A percentile compares a stretch with the other conserved stretches of the same genome.
These are phyloP conservation scores for Allobates femoralis DNA, from an alignment of 2,797 vertebrate genomes.

Conservation along the genomic window DNA sequence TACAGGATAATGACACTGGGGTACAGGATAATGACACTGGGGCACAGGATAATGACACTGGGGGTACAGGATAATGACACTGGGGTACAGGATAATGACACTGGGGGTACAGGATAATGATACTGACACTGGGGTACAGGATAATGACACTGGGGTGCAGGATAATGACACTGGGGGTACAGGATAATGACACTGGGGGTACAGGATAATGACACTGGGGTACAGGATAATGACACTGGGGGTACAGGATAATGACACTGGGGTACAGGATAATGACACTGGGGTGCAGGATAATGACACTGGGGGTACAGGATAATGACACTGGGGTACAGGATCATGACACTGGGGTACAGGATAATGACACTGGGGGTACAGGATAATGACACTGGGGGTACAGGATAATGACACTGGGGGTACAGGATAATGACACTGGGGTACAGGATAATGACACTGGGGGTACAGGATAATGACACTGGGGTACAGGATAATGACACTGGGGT, in stretches of 20 bases:
- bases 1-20: background rate
- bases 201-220: background rate
- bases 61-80: background rate
- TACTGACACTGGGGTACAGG: background rate
- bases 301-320: background rate
- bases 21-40: background rate
- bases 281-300: background rate
- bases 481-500: background rate
- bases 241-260: background rate
- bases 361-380: background rate
- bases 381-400: background rate
- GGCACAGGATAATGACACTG: background rate
- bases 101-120: background rate
- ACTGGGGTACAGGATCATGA: too few relatives aligned
- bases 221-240: background rate
- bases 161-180: background rate
- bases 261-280: background rate
- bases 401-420: background rate
- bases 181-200: background rate
- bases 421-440: background rate
- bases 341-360: background rate
- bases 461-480: background rate
- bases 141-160: background rate
- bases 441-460: background rate
- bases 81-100: background rate